Conservation (phyloP, 2,888 invertebrate genomes). For the Lottia scabra region DNA sequence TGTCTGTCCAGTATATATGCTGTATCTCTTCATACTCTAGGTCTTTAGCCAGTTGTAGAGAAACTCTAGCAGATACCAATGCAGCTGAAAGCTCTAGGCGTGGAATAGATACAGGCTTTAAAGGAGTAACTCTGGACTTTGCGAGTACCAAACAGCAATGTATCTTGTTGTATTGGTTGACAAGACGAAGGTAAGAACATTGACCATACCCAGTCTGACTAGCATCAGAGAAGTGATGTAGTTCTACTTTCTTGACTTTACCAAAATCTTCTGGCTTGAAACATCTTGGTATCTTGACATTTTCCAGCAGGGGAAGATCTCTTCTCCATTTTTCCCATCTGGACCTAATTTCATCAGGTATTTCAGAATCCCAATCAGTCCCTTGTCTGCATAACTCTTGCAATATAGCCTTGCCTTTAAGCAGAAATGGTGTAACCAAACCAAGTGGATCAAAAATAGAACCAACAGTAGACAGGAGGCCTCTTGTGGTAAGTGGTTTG, state of each 20-base stretch:
- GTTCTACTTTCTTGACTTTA: constrained; percentile 1
- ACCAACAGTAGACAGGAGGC: constrained; percentile 29
- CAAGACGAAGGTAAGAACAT: constrained; percentile 17
- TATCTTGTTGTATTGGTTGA: constrained; percentile 13
- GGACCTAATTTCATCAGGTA: constrained; percentile 14
- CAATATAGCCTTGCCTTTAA: constrained; percentile 30
- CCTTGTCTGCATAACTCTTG: constrained; percentile 25
- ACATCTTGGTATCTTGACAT: constrained; percentile 10
- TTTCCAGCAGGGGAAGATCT: constrained; percentile 15
- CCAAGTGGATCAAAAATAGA: constrained; percentile 38
- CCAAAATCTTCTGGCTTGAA: constrained; percentile 25
- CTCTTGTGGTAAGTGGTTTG: constrained; percentile 22
- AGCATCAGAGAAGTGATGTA: constrained; percentile 31
- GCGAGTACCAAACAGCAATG: constrained; percentile 23
- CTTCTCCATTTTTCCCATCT: constrained; percentile 20
- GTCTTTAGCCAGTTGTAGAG: constrained; percentile 18
- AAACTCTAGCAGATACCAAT: constrained; percentile 14
- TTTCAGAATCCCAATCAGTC: constrained; percentile 31
- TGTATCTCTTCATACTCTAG: constrained; percentile 12
- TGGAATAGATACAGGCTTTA: constrained; percentile 22
- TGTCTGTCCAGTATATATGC: constrained; percentile 30
- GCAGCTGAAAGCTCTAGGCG: constrained; percentile 7
- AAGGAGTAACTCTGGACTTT: constrained; percentile 28
- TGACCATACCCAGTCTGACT: constrained; percentile 7
- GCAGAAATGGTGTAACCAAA: constrained; percentile 28